Evolutionary conservation across 64 coral and sea anemone species (phyloP).

Genomic region (Porites lutea): DNA sequence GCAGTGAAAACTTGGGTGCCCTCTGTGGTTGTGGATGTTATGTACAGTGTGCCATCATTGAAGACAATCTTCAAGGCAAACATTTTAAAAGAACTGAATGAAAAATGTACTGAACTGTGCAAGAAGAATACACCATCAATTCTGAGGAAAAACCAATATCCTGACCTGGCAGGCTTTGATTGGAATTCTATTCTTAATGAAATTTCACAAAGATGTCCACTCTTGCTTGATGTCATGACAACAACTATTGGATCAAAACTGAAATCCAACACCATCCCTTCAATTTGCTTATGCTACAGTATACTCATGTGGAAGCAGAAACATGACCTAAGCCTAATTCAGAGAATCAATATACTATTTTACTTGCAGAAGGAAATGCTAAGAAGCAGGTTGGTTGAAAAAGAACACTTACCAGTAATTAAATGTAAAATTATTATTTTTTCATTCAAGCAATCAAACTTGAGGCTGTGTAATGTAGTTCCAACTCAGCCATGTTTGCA

Average conservation of each 20-base stretch:
- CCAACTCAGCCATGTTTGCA: not conserved
- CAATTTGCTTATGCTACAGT: conserved; percentile 47
- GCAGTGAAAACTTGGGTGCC: conserved; percentile 49
- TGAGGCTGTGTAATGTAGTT: too few species aligned
- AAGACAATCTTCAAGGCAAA: conserved; percentile 9
- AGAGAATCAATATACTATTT: conserved; percentile 78
- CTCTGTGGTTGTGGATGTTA: conserved; percentile 25
- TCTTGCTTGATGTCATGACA: conserved; percentile 38
- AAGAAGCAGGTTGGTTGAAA: conserved; percentile 66
- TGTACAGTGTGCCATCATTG: conserved; percentile 48
- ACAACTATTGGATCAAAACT: conserved; percentile 10
- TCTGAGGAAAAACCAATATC: conserved; percentile 41
- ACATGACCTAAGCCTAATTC: conserved; percentile 68
- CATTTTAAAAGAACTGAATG: conserved; percentile 43
- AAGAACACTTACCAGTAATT: not conserved
- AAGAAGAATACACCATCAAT: conserved; percentile 46
- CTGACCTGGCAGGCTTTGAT: conserved; percentile 35
- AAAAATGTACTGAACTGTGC: conserved; percentile 43
- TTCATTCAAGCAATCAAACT: not conserved
- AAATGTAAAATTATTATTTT: not conserved
- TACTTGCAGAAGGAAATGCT: conserved; percentile 74
- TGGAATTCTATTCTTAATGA: conserved; percentile 24
- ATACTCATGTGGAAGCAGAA: conserved; percentile 70
- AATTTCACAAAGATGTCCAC: conserved; percentile 41
- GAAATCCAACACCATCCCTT: not conserved